These are phyloP conservation scores for Leptosomus discolor DNA, from an alignment of 2,113 vertebrate genomes.

Conservation along the genomic window DNA sequence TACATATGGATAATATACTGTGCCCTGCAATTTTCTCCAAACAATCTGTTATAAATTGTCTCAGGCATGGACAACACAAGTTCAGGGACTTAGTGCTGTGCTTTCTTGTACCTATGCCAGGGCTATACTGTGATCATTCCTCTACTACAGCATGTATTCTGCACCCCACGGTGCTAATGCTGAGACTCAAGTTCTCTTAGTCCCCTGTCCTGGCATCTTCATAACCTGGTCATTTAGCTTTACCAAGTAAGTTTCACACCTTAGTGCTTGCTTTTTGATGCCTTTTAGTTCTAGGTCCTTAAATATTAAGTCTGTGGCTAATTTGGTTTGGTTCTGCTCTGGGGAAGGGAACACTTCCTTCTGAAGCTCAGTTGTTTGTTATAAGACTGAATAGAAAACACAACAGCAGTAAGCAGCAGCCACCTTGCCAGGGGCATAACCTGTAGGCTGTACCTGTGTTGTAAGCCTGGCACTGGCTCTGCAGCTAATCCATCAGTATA, in stretches of 20 bases:
- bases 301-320: not conserved
- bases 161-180: not conserved
- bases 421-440: not conserved
- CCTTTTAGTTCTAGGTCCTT: not conserved
- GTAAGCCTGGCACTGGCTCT: not conserved
- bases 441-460: not conserved
- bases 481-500: not conserved
- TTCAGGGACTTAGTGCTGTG: not conserved
- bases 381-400: not conserved
- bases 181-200: not conserved
- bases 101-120: not conserved
- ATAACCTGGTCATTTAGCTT: not conserved
- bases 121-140: not conserved
- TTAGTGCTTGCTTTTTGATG: not conserved
- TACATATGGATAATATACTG: fast-evolving
- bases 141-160: not conserved
- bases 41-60: not conserved
- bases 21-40: not conserved
- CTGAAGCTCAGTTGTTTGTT: not conserved
- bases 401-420: not conserved
- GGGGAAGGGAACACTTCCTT: not conserved
- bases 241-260: not conserved
- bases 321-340: not conserved
- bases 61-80: not conserved
- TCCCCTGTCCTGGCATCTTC: not conserved